Percentiles rank a stretch among this genome's conserved stretches.
These are phyloP conservation scores for Oscheius onirici DNA, from an alignment of 2,888 invertebrate species.

Conservation along the genomic window DNA sequence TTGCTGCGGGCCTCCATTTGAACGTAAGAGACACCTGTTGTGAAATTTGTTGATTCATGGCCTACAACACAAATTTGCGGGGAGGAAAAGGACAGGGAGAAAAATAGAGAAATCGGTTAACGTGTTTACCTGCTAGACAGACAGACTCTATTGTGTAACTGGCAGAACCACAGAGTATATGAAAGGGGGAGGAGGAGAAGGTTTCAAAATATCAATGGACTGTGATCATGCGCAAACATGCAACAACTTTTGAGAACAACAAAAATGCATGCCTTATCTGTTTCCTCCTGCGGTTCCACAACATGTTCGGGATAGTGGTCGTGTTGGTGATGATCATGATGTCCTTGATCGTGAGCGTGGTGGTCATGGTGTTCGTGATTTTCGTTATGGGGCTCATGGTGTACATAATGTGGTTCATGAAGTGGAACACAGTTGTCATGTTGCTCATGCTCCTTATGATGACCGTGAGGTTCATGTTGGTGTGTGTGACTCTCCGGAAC, in stretches of 20 bases:
- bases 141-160: background rate
- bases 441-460: background rate
- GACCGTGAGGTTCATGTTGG: background rate
- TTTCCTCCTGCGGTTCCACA: background rate
- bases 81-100: background rate
- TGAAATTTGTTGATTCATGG: constrained; percentile 4
- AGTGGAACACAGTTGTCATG: background rate
- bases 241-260: background rate
- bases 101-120: background rate
- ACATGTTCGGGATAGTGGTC: background rate
- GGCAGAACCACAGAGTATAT: background rate
- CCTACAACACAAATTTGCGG: background rate
- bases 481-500: too few relatives aligned
- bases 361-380: too few relatives aligned
- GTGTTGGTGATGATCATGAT: too few relatives aligned
- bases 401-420: too few relatives aligned
- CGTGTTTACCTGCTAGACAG: constrained; percentile 2
- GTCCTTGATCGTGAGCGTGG: too few relatives aligned
- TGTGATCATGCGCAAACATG: background rate
- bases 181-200: background rate
- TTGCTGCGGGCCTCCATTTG: constrained; percentile 7
- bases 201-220: background rate
- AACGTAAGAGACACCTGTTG: constrained; percentile 16
- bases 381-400: too few relatives aligned
- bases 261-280: constrained; percentile 16